phyloP scores from a whole-genome alignment of 2,113 vertebrate species.

The Phaethornis superciliosus region DNA sequence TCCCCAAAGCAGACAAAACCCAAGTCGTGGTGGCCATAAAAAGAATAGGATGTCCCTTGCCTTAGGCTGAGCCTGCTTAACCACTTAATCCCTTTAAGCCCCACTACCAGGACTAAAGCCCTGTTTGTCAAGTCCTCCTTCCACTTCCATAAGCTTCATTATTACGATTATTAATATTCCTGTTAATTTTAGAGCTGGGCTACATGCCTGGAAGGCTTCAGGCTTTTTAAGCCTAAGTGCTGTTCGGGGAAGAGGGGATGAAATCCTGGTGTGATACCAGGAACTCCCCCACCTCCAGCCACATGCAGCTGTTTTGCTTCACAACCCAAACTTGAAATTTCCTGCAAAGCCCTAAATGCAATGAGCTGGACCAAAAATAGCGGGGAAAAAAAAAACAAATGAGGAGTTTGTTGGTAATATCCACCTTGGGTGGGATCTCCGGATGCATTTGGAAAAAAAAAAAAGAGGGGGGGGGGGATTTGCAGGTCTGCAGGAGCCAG shows the following conservation, averaged over 20 bases:
- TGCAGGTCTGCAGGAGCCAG: not conserved
- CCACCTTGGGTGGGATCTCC: not conserved
- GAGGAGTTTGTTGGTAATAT: not conserved
- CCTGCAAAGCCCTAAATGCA: not conserved
- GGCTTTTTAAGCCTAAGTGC: not conserved
- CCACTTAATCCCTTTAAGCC: conserved; percentile 1
- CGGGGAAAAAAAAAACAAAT: fast-evolving
- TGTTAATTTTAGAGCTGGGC: not conserved
- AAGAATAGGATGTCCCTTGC: conserved; percentile 21
- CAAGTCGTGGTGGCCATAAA: fast-evolving
- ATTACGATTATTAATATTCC: conserved; percentile 27
- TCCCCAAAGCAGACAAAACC: not conserved
- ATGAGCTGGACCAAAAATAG: fast-evolving
- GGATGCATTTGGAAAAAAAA: not conserved
- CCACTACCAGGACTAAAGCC: not conserved
- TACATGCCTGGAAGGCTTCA: not conserved
- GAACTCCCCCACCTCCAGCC: not conserved
- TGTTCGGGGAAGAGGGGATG: not conserved
- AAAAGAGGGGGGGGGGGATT: not conserved
- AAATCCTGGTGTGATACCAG: not conserved
- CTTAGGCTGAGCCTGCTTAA: conserved; percentile 38
- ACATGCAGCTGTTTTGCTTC: not conserved
- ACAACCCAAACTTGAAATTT: not conserved
- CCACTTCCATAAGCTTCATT: not conserved
- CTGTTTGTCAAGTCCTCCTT: not conserved